Evolutionary conservation across 1,140 invertebrate genomes (phyloP), one percentile per base, ranked within the genome.

Genomic region (Marisa cornuarietis): DNA sequence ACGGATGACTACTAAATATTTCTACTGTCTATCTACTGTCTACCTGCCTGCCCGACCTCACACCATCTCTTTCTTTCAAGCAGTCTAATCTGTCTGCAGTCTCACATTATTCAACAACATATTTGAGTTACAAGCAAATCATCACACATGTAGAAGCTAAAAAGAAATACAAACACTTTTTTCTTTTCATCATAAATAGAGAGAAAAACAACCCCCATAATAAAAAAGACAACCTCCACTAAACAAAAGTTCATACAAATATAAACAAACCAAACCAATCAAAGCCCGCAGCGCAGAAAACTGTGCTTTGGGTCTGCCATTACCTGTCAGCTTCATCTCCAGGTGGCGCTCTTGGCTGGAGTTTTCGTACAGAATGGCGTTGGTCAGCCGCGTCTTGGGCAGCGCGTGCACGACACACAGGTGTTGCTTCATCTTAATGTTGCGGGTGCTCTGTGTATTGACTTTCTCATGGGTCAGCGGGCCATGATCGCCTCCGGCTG

Each of bases 361-460:
- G 71, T 87, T 87, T 77, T 86, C 85, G 78, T 85, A 80, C 26
- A 87, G 78, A 58, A 87, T 85, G 54, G 83, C 80, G 73, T 83
- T 82, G 61, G 82, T 83, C 24, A 87, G 80, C n/a, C 83, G 68
- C 0, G 84, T 85, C 66, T 86, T 87, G 31, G 86, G 86, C 65
- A 87, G 78, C 22, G 82, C 80, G 79, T 86, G 82, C 31, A 83
- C 83, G 26, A 86, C 85, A 77, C 85, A 84, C 63, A 85, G 63
- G 68, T 85, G 84, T 73, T 87, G 85, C 76, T 85, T 87, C 68
- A 87, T 83, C 76, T 85, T 83, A 24, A 84, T 87, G 73, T 85
- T 87, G 58, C 81, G 80, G 1, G 84, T 81, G n/a, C 54, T 52
- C 18, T 66, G 26, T 18, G 75, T 71, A 71, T 81, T 78, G 61